Evolutionary conservation across 2,888 invertebrate genomes (phyloP).

Genomic region (Tipula lateralis): DNA sequence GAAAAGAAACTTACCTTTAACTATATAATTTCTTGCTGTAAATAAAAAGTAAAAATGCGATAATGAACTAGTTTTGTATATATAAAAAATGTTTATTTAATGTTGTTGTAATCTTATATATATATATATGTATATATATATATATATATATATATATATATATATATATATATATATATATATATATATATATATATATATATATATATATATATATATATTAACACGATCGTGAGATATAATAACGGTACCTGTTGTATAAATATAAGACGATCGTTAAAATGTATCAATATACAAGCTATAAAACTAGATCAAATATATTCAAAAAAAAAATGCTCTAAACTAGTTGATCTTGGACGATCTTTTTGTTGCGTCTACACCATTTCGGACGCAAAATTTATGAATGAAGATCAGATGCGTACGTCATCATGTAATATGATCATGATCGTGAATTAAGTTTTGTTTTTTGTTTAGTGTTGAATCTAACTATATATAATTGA

Average conservation of each 20-base stretch:
- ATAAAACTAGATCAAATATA: neutral
- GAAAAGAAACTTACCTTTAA: neutral
- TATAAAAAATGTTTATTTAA: neutral
- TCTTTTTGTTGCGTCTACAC: neutral
- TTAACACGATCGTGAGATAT: neutral
- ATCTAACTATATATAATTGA: neutral
- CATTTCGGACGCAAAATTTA: neutral
- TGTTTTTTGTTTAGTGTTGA: neutral
- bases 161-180: too few relatives aligned
- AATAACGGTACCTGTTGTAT: neutral
- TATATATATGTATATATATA: too few relatives aligned
- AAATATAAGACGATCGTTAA: too few relatives aligned
- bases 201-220: too few relatives aligned
- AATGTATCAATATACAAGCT: neutral
- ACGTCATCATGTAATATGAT: too few relatives aligned
- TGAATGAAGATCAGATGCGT: neutral
- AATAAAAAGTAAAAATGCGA: neutral
- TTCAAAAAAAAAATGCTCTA: neutral
- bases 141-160: too few relatives aligned
- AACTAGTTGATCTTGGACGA: neutral
- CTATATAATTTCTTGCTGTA: neutral
- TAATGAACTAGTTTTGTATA: slow-evolving; percentile 20
- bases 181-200: too few relatives aligned
- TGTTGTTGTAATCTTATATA: neutral
- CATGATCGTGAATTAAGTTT: neutral